phyloP scores from a whole-genome alignment of 2,797 vertebrate species.

The Falco concolor region DNA sequence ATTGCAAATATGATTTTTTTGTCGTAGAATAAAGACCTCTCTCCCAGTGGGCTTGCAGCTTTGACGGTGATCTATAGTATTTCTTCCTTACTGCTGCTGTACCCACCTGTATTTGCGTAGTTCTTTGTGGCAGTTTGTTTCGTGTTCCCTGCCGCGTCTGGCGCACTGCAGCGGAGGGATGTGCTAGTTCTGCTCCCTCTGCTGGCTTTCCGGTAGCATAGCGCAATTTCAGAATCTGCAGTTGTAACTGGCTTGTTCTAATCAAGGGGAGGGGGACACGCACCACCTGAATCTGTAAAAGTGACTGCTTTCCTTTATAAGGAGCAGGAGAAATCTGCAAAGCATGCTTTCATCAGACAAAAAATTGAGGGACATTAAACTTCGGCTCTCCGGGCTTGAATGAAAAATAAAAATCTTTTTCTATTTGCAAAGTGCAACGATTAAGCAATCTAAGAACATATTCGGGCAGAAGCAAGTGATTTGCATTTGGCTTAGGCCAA shows the following conservation, averaged over 20 bases:
- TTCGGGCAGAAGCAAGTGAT: neutral
- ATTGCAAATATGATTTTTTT: neutral
- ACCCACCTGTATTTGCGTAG: neutral
- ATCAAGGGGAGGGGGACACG: neutral
- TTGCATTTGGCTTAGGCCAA: neutral
- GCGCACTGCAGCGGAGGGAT: neutral
- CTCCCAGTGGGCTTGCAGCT: neutral
- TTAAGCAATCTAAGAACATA: neutral
- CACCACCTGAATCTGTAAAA: neutral
- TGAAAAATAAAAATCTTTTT: neutral
- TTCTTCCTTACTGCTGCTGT: neutral
- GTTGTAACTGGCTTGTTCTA: neutral
- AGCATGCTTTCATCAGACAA: neutral
- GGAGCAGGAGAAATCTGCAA: neutral
- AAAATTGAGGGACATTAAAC: neutral
- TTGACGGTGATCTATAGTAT: neutral
- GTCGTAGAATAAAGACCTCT: neutral
- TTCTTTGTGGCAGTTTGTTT: neutral
- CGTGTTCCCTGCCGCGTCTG: neutral
- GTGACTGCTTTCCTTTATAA: neutral
- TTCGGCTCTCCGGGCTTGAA: neutral
- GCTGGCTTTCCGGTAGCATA: neutral
- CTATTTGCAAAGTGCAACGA: neutral
- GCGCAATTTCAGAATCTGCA: neutral
- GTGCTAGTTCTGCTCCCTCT: neutral